Conservation (phyloP, 1,140 invertebrate genomes). For the Trachymyrmex cornetzi region DNA sequence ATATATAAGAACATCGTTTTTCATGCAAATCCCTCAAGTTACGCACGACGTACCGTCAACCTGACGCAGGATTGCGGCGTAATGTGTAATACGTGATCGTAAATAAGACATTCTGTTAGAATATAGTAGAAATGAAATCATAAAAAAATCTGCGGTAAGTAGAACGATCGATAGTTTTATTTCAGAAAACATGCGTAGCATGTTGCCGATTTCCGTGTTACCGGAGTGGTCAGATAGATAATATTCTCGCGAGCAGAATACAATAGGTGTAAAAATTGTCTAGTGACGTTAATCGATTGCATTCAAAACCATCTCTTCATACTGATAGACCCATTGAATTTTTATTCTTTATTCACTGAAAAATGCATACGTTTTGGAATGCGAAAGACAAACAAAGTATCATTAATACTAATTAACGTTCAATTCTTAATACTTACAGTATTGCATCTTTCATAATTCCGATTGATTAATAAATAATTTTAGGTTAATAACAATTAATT, state of each 20-base stretch:
- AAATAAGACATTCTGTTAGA: conserved; percentile 39
- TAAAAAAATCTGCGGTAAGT: conserved; percentile 19
- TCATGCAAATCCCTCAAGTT: background rate
- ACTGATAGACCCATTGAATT: background rate
- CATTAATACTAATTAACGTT: background rate
- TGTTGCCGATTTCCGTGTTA: conserved; percentile 28
- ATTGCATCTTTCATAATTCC: background rate
- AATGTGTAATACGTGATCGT: conserved; percentile 36
- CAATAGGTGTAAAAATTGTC: conserved; percentile 38
- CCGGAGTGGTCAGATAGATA: conserved; percentile 19
- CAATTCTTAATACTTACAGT: background rate
- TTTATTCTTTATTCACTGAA: background rate
- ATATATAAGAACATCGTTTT: background rate
- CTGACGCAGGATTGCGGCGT: background rate
- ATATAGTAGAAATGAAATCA: conserved; percentile 36
- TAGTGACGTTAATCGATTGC: conserved; percentile 26
- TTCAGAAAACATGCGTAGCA: conserved; percentile 14
- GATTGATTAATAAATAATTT: background rate
- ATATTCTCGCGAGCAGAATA: conserved; percentile 37
- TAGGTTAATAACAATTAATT: conserved; percentile 34
- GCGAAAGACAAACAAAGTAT: background rate
- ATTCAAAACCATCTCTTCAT: conserved; percentile 14
- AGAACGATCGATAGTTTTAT: conserved; percentile 19
- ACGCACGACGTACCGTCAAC: background rate
- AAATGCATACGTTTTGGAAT: background rate